Evolutionary conservation across 1,140 invertebrate genomes (phyloP).

Genomic region (Panagrolaimus sp.): DNA sequence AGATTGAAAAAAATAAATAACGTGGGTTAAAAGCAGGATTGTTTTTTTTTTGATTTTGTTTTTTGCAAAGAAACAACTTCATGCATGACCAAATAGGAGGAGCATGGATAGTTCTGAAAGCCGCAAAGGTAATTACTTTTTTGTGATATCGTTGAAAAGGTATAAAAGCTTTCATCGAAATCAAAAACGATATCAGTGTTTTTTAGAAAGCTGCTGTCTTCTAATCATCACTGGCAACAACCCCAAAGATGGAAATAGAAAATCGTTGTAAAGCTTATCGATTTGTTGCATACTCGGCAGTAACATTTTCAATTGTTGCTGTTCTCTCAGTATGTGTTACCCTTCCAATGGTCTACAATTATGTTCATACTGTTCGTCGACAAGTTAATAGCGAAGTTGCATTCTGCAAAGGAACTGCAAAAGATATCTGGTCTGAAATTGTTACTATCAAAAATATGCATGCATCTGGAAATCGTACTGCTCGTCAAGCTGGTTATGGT

Average conservation of each 20-base stretch:
- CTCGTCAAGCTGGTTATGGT: constrained; percentile 15
- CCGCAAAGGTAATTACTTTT: too few relatives aligned
- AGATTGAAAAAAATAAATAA: too few relatives aligned
- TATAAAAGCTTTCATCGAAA: too few relatives aligned
- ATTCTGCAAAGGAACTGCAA: constrained; percentile 36
- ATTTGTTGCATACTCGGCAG: constrained; percentile 42
- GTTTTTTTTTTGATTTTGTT: too few relatives aligned
- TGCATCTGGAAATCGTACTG: constrained; percentile 30
- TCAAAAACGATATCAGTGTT: too few relatives aligned
- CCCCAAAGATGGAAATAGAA: constrained; percentile 39
- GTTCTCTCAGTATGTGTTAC: constrained; percentile 37
- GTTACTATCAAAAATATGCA: constrained; percentile 33
- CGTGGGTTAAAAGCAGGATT: too few relatives aligned
- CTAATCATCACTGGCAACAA: too few relatives aligned
- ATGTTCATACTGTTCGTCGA: constrained; percentile 32
- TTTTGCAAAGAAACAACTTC: too few relatives aligned
- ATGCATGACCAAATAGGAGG: too few relatives aligned
- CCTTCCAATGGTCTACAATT: constrained; percentile 42
- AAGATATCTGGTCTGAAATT: constrained; percentile 39
- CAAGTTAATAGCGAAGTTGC: constrained; percentile 30
- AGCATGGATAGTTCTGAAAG: too few relatives aligned
- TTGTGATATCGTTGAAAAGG: too few relatives aligned
- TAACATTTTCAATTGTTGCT: constrained; percentile 35
- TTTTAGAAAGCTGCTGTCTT: too few relatives aligned
- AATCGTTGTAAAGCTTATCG: constrained; percentile 39